Base-by-base conservation (phyloP, 2,113 vertebrate genomes). In the Ophiodon elongatus region DNA sequence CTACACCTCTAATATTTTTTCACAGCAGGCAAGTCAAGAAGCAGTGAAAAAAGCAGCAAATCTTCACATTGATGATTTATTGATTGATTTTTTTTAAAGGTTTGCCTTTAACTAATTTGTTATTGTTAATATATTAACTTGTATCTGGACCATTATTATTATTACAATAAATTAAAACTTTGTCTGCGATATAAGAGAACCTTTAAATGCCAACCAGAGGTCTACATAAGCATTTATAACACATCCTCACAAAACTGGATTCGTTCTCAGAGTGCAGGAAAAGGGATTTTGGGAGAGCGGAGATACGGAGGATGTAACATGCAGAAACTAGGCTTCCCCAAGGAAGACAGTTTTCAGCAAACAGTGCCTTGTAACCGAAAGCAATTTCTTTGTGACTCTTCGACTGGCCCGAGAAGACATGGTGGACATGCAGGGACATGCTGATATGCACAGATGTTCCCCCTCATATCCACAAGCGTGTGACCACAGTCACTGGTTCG, bases 361-460 rank as follows among this genome's bases (percentile, higher is more conserved):
- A 80, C 73, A 60, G 10, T 23, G 10, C 65, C 69, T 73, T 69
- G 80, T 72, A 74, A 81, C 52, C 79, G 52, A 76, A 86, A 79
- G 39, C 68, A 72, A 57, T 84, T 79, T 83, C 47, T 84, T 21
- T 57, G 76, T 45, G 69, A 67, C 75, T 84, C 2, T 57, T 52
- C 43, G 15, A 85, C 76, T 84, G 84, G 84, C 80, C 47, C 17
- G 43, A 82, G 82, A 82, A 73, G 82, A 89, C 62, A 57, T 80
- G 89, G 92, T 88, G 88, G 90, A 90, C 78, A 68, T 31, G 68
- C 84, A 88, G 76, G 82, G 72, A 68, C 66, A 37, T 77, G 85
- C 79, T 90, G 90, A 93, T 91, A 7, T 52, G 83, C 90, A 94
- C 93, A 95, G 94, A 94, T 94, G 94, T 94, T 94, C 80, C 88